Evolutionary conservation across 2,797 vertebrate genomes (phyloP).

Genomic region (Benthosema pterotum): DNA sequence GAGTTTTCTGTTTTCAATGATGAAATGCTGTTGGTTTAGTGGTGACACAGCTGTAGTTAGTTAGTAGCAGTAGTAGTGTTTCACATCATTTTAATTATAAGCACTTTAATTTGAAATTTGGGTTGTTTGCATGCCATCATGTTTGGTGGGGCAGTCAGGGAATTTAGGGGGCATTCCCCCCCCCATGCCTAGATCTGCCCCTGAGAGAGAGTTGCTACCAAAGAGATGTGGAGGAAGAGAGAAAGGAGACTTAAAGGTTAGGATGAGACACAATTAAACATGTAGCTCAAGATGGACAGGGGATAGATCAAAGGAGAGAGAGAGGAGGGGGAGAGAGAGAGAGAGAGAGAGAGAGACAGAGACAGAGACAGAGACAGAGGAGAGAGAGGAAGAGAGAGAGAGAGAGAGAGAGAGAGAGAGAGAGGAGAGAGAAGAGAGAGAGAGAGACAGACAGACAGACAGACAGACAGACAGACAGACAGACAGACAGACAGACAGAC

Average conservation of each 20-base stretch:
- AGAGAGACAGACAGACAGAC: slow-evolving; percentile 2
- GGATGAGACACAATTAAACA: background rate
- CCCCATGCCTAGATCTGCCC: no score
- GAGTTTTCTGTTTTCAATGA: no score
- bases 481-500: slow-evolving; percentile 11
- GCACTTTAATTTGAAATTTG: no score
- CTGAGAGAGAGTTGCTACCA: no score
- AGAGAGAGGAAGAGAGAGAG: slow-evolving; percentile 10
- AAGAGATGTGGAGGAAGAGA: background rate
- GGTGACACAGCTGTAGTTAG: no score
- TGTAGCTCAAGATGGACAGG: slow-evolving; percentile 23
- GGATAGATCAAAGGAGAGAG: slow-evolving; percentile 47
- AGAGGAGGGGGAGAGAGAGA: slow-evolving; percentile 10
- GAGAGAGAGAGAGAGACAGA: slow-evolving; percentile 2
- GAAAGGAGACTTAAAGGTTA: background rate
- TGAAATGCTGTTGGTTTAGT: no score
- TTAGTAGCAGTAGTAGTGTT: no score
- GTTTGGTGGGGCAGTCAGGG: no score
- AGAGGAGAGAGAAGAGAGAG: slow-evolving; percentile 39
- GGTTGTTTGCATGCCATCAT: no score
- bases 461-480: slow-evolving; percentile 1
- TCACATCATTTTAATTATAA: no score
- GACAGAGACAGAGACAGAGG: no score
- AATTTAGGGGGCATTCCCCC: no score
- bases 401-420: slow-evolving; percentile 3